Conservation (phyloP, 35 echinoderm and acorn worm species). For the Chiridota heheva region DNA sequence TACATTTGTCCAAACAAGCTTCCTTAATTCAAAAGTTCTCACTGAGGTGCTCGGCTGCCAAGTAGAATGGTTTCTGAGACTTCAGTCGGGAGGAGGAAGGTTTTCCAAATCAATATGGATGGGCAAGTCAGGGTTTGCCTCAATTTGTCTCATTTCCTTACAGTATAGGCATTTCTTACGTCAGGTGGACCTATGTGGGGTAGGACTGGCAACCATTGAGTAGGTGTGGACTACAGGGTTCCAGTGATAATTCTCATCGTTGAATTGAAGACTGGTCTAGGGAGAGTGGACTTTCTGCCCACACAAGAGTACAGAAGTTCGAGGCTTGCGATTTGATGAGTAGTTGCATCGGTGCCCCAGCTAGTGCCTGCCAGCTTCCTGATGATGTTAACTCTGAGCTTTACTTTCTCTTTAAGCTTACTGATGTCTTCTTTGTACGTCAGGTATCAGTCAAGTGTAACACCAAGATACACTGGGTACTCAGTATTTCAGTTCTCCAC, state of each 20-base stretch:
- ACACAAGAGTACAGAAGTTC: not conserved
- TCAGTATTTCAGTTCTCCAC: not conserved
- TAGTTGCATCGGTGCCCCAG: conserved; percentile 29
- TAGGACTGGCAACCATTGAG: no score
- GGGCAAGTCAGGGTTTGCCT: no score
- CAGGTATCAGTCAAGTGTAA: not conserved
- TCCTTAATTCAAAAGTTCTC: no score
- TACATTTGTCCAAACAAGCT: no score
- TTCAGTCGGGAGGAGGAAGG: no score
- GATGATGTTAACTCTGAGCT: conserved; percentile 17
- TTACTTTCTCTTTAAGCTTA: conserved; percentile 18
- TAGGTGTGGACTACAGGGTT: conserved; percentile 1
- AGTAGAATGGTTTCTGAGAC: no score
- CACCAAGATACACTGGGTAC: not conserved
- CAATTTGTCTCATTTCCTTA: no score
- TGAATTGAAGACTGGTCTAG: not conserved
- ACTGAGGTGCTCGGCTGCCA: no score
- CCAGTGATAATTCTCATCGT: conserved; percentile 16
- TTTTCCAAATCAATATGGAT: no score
- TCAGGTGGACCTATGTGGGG: no score
- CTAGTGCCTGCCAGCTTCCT: not conserved
- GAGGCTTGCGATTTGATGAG: not conserved
- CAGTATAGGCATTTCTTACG: no score
- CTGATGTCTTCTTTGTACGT: conserved; percentile 17
- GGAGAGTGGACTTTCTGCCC: not conserved